phyloP scores from a whole-genome alignment of 2,888 invertebrate species.

The Parelbella ahira region DNA sequence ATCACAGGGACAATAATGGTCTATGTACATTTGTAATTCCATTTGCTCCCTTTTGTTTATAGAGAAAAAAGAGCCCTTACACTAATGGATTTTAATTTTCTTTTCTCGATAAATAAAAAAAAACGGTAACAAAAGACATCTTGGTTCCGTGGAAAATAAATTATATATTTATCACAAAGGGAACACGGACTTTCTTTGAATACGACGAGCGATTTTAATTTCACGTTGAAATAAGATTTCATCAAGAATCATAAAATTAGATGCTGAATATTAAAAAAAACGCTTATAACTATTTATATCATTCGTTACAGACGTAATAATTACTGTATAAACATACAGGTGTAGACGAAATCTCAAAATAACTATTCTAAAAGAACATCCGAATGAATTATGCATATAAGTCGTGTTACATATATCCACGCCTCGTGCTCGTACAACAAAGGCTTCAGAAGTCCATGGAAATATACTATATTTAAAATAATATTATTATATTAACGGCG shows the following conservation, averaged over 20 bases:
- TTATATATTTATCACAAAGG: not conserved
- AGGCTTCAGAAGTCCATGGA: not conserved
- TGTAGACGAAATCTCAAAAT: too few species aligned
- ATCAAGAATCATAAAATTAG: too few species aligned
- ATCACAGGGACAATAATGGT: not conserved
- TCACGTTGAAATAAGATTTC: not conserved
- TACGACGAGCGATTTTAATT: too few species aligned
- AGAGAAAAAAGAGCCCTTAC: not conserved
- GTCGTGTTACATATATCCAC: not conserved
- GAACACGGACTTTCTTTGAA: too few species aligned
- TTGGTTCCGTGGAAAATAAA: not conserved
- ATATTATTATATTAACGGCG: too few species aligned
- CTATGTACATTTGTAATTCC: not conserved
- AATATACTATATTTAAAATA: conserved; percentile 5
- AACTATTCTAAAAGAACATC: not conserved
- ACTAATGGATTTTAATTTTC: conserved; percentile 5
- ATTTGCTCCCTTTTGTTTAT: conserved; percentile 1
- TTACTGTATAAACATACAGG: too few species aligned
- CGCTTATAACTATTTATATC: too few species aligned
- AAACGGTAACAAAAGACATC: conserved; percentile 1
- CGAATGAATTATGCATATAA: conserved; percentile 8
- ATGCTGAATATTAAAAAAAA: too few species aligned
- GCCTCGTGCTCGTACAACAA: not conserved
- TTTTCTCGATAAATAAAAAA: conserved; percentile 1
- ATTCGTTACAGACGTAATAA: too few species aligned